Conservation (phyloP, 2,888 invertebrate genomes). For the Arge pagana region DNA sequence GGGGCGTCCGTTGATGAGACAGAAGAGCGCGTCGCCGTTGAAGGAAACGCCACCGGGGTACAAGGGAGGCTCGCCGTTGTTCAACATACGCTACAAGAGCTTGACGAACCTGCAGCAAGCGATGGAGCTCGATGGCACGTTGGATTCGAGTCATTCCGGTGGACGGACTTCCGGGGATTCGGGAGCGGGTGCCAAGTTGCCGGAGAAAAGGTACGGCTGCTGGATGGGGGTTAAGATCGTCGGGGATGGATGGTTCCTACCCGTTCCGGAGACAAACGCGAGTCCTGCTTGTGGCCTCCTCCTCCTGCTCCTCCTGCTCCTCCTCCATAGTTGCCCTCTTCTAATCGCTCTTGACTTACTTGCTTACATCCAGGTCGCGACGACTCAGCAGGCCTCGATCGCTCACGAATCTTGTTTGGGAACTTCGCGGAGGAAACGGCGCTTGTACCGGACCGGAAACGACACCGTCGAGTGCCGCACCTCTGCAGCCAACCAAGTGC, state of each 20-base stretch:
- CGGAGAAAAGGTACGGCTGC: conserved; percentile 69
- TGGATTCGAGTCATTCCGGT: conserved; percentile 88
- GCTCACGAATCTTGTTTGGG: conserved; percentile 87
- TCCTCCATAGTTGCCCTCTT: conserved; percentile 3
- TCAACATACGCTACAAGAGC: conserved; percentile 69
- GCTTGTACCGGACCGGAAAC: conserved; percentile 52
- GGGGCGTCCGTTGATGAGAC: conserved; percentile 68
- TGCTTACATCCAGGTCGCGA: conserved; percentile 65
- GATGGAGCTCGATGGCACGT: conserved; percentile 75
- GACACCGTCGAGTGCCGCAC: conserved; percentile 50
- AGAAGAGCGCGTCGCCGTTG: conserved; percentile 74
- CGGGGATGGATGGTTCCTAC: no score
- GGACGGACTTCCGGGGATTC: conserved; percentile 87
- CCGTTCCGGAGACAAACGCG: neutral
- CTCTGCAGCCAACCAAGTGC: conserved; percentile 59
- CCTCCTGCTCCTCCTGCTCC: conserved; percentile 18
- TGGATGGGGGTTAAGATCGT: no score
- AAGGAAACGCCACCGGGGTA: conserved; percentile 73
- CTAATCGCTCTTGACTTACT: no score
- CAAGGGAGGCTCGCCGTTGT: conserved; percentile 76
- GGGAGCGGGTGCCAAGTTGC: conserved; percentile 75
- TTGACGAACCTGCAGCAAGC: conserved; percentile 75
- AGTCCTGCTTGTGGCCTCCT: conserved; percentile 9
- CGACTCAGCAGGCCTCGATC: conserved; percentile 83
- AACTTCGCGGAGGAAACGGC: conserved; percentile 59